Evolutionary conservation across 1,140 invertebrate species (phyloP).

Genomic region (Belonocnema kinseyi): DNA sequence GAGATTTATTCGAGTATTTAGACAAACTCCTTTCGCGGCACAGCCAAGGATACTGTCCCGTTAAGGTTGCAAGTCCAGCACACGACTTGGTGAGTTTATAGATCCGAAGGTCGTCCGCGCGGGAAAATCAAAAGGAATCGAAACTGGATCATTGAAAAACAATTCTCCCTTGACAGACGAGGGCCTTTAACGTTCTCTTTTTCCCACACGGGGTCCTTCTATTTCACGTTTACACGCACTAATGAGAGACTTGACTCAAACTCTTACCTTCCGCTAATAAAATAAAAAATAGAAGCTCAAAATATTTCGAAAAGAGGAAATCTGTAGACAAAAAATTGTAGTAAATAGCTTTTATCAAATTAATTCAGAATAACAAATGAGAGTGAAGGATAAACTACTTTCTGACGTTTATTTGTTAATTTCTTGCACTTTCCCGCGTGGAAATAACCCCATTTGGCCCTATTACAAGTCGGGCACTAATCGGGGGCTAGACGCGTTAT

Average conservation of each 20-base stretch:
- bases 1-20: slow-evolving; percentile 23
- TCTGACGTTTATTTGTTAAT: too few relatives aligned
- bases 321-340: too few relatives aligned
- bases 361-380: too few relatives aligned
- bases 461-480: too few relatives aligned
- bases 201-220: background rate
- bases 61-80: slow-evolving; percentile 27
- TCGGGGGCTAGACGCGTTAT: too few relatives aligned
- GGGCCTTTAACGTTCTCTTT: slow-evolving; percentile 28
- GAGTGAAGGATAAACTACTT: too few relatives aligned
- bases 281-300: too few relatives aligned
- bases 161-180: slow-evolving; percentile 16
- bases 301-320: too few relatives aligned
- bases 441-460: too few relatives aligned
- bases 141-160: slow-evolving; percentile 30
- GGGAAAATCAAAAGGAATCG: slow-evolving; percentile 28
- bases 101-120: slow-evolving; percentile 18
- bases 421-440: slow-evolving; percentile 11
- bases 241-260: background rate
- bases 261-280: background rate
- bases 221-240: slow-evolving; percentile 4
- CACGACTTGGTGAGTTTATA: slow-evolving; percentile 23
- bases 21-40: slow-evolving; percentile 12
- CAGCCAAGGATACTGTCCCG: slow-evolving; percentile 15
- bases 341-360: too few relatives aligned